Percentiles rank a stretch among this genome's conserved stretches.
Evolutionary conservation across 2,113 vertebrate genomes (phyloP).

Genomic region (Myotis yumanensis): DNA sequence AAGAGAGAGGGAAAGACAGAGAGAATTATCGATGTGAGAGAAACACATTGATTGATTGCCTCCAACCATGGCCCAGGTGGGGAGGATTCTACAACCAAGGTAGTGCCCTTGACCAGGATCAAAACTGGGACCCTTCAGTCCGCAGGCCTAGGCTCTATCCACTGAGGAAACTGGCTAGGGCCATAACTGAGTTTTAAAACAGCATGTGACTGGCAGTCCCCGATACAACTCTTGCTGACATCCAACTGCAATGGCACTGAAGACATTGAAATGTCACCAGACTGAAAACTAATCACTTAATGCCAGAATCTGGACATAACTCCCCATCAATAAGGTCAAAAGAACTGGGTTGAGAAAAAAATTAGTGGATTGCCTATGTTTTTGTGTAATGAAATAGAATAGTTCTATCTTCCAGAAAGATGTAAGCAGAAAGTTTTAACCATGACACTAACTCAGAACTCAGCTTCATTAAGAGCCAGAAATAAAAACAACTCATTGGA

Average conservation of each 20-base stretch:
- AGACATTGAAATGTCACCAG: not conserved
- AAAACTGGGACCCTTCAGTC: too few relatives aligned
- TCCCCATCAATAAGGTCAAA: not conserved
- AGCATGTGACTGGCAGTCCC: not conserved
- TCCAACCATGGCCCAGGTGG: too few relatives aligned
- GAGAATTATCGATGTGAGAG: too few relatives aligned
- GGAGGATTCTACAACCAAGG: too few relatives aligned
- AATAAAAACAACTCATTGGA: not conserved
- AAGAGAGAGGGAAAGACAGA: too few relatives aligned
- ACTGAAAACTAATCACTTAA: not conserved
- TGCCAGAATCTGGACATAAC: not conserved
- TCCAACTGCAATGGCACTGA: not conserved
- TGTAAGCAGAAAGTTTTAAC: not conserved
- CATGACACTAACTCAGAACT: not conserved
- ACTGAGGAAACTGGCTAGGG: too few relatives aligned
- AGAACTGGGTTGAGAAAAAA: not conserved
- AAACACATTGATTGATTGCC: too few relatives aligned
- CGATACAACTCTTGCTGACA: not conserved
- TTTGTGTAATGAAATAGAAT: not conserved
- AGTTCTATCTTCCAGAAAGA: not conserved
- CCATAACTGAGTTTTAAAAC: conserved; percentile 8
- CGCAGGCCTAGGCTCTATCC: too few relatives aligned
- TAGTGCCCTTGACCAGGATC: too few relatives aligned
- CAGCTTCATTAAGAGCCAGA: not conserved
- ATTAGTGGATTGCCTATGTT: not conserved